These are phyloP conservation scores for Aspidiotus rigidus DNA, from an alignment of 2,888 invertebrate genomes.

Conservation along the genomic window DNA sequence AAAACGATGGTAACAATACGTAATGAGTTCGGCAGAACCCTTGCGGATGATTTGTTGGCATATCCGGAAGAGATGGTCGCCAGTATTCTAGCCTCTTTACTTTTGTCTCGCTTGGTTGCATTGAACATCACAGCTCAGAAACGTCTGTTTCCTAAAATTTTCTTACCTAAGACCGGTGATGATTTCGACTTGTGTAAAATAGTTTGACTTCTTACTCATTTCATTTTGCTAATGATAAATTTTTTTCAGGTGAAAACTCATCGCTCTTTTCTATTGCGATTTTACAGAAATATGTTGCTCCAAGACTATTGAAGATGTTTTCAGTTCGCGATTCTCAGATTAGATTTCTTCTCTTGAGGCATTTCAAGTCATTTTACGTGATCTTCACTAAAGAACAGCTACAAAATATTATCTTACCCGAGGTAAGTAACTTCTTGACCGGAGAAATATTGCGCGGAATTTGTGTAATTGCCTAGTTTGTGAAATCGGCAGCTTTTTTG, in stretches of 20 bases:
- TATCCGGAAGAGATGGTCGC: constrained; percentile 76
- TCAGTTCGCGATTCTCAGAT: constrained; percentile 76
- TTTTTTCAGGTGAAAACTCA: constrained; percentile 42
- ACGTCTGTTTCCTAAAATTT: constrained; percentile 59
- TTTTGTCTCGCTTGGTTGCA: constrained; percentile 76
- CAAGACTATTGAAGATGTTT: constrained; percentile 68
- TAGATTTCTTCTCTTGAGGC: constrained; percentile 63
- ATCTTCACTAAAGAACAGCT: constrained; percentile 67
- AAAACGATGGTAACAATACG: background rate
- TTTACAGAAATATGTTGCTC: constrained; percentile 66
- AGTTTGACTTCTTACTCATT: too few relatives aligned
- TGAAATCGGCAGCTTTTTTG: too few relatives aligned
- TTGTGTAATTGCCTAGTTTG: too few relatives aligned
- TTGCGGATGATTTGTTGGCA: constrained; percentile 57
- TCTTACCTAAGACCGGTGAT: constrained; percentile 61
- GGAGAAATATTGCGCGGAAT: too few relatives aligned
- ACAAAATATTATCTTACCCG: constrained; percentile 70
- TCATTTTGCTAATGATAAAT: too few relatives aligned
- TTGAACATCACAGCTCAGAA: constrained; percentile 70
- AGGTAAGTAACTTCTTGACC: constrained; percentile 47
- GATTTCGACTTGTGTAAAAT: constrained; percentile 1
- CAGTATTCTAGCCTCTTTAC: constrained; percentile 62
- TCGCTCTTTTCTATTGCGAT: constrained; percentile 59
- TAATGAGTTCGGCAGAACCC: constrained; percentile 43
- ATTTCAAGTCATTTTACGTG: constrained; percentile 66